A percentile compares a stretch with the other conserved stretches of the same genome.
Conservation (phyloP, 1,140 invertebrate genomes). For the Drosophila orosa region DNA sequence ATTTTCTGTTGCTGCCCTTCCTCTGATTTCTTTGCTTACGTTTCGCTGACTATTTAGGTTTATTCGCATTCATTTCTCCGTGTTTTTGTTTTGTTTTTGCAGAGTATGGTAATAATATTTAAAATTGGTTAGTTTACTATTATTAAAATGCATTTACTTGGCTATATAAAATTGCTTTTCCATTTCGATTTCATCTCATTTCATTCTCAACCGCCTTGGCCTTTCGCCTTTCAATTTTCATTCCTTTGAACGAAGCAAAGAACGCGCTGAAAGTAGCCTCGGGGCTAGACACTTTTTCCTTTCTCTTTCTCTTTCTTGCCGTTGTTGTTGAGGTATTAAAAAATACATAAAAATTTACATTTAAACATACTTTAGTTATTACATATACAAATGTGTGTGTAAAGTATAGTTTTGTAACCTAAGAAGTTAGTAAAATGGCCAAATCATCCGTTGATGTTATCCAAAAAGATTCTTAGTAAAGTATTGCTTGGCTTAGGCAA, state of each 20-base stretch:
- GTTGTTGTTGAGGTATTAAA: slow-evolving; percentile 77
- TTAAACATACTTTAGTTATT: slow-evolving; percentile 80
- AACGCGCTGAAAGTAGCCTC: slow-evolving; percentile 40
- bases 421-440: slow-evolving; percentile 73
- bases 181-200: slow-evolving; percentile 41
- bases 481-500: slow-evolving; percentile 48
- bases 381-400: slow-evolving; percentile 66
- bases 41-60: slow-evolving; percentile 48
- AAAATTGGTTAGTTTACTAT: slow-evolving; percentile 76
- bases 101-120: slow-evolving; percentile 57
- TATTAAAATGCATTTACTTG: slow-evolving; percentile 75
- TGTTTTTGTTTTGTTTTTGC: slow-evolving; percentile 1
- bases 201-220: slow-evolving; percentile 5
- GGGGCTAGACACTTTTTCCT: slow-evolving; percentile 1
- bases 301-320: slow-evolving; percentile 23
- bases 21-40: slow-evolving; percentile 28
- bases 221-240: slow-evolving; percentile 22
- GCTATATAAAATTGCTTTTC: slow-evolving; percentile 54
- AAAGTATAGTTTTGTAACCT: slow-evolving; percentile 63
- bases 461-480: slow-evolving; percentile 41
- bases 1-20: slow-evolving; percentile 14
- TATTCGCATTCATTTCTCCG: slow-evolving; percentile 27
- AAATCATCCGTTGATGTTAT: slow-evolving; percentile 34
- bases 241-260: slow-evolving; percentile 46
- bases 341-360: slow-evolving; percentile 83